Conservation (phyloP, 1,140 invertebrate genomes). For the Heterodera schachtii region DNA sequence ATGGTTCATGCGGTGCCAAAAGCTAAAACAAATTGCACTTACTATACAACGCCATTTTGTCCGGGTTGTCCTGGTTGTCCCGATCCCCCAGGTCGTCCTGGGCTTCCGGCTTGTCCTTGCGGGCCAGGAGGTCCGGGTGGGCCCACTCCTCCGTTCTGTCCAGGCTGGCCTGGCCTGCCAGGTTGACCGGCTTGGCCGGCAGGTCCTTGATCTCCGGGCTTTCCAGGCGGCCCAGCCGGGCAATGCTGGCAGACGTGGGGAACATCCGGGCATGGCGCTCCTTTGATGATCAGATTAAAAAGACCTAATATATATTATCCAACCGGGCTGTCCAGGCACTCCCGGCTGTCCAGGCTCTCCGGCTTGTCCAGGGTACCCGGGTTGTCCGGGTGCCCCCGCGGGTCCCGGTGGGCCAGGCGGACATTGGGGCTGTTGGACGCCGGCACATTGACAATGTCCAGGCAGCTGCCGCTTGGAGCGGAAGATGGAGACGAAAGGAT, state of each 20-base stretch:
- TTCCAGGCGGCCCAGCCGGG: constrained; percentile 36
- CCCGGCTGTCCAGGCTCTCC: constrained; percentile 20
- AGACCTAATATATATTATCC: not conserved
- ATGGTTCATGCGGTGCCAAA: not conserved
- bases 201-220: constrained; percentile 30
- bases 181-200: not conserved
- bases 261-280: constrained; percentile 14
- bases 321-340: constrained; percentile 13
- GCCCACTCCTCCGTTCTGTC: constrained; percentile 21
- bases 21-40: not conserved
- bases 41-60: not conserved
- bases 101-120: not conserved
- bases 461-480: constrained; percentile 36
- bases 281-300: not conserved
- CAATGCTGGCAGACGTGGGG: constrained; percentile 23
- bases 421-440: constrained; percentile 13
- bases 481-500: constrained; percentile 51
- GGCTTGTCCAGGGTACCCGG: constrained; percentile 33
- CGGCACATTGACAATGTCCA: constrained; percentile 5
- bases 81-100: not conserved
- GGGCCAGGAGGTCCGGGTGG: constrained; percentile 7
- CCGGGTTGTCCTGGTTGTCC: constrained; percentile 1
- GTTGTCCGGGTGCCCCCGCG: constrained; percentile 29
- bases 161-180: constrained; percentile 18
- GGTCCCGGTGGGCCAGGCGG: constrained; percentile 38